Conservation (phyloP, 2,113 vertebrate genomes). For the Spilogale gracilis region DNA sequence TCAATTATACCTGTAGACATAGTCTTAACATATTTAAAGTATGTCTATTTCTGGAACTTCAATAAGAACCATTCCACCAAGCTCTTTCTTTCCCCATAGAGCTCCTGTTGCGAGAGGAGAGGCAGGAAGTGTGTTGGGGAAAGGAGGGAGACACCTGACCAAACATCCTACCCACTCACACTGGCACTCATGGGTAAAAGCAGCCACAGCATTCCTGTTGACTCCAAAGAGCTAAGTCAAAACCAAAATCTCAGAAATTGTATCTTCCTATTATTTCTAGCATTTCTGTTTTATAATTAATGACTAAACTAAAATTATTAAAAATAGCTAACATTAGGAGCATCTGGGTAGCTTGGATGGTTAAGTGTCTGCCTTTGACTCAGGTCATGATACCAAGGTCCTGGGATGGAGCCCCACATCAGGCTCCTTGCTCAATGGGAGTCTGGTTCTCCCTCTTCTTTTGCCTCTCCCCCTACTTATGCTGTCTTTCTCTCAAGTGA, state of each 20-base stretch:
- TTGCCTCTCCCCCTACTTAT: not conserved
- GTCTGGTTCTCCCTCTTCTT: not conserved
- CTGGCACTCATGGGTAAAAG: not conserved
- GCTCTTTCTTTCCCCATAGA: not conserved
- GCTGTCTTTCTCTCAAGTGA: not conserved
- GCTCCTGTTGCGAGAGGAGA: not conserved
- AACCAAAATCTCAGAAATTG: not conserved
- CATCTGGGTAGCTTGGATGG: not conserved
- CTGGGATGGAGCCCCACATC: not conserved
- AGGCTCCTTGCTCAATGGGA: not conserved
- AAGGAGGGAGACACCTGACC: not conserved
- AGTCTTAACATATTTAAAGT: not conserved
- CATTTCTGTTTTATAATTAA: slow-evolving; percentile 16
- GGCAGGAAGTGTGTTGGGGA: not conserved
- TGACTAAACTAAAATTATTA: slow-evolving; percentile 36
- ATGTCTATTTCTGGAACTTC: not conserved
- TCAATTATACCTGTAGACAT: not conserved
- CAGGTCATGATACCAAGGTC: not conserved
- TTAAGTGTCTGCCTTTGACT: not conserved
- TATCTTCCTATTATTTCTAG: not conserved
- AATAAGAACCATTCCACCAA: not conserved
- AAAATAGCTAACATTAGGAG: not conserved
- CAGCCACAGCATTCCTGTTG: not conserved
- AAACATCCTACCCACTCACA: not conserved
- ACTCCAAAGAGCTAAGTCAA: not conserved